Evolutionary conservation across 2,113 vertebrate genomes (phyloP), one percentile per base, ranked within the genome.

Genomic region (Diadophis punctatus): DNA sequence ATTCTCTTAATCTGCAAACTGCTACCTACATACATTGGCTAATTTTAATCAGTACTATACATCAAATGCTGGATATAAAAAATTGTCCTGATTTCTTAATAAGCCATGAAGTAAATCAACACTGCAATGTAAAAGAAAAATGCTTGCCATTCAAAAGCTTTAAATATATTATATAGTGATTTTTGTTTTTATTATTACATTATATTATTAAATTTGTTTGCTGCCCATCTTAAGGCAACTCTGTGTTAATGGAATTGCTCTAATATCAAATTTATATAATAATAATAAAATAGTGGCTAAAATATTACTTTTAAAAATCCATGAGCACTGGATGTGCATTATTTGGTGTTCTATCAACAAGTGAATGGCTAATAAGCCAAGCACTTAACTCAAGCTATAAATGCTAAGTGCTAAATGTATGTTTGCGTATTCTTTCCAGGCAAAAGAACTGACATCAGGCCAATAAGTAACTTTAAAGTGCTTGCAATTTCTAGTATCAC

Each of bases 91-190:
- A 25, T 48, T 8, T 68, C 22, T n/a, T 48, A 55, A 43, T 16
- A 58, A 90, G 93, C 52, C 12, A 55, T 53, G 68, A 48, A 46
- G 27, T 86, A 93, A 92, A 93, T 87, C 14, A 92, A 8, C 39
- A 52, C 34, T 53, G 23, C 16, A 74, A 49, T 52, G 18, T 55
- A n/a, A 87, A 68, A 68, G 60, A 56, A 51, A 80, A 39, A 43
- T 80, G 1, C 5, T 55, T 85, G 51, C 39, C 53, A 43, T 43
- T 84, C 22, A 84, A 90, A 51, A 52, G 52, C 49, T 56, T 27
- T 11, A 20, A 20, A 63, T 16, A 56, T 18, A 55, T 48, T 84
- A 27, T 56, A 27, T 43, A 56, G 48, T 34, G 23, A 9, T 43
- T 18, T 10, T 48, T 30, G 39, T n/a, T 84, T 87, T 51, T 87